A percentile compares a stretch with the other conserved stretches of the same genome.
phyloP scores from a whole-genome alignment of 2,797 vertebrate species.

The Pipistrellus pygmaeus region DNA sequence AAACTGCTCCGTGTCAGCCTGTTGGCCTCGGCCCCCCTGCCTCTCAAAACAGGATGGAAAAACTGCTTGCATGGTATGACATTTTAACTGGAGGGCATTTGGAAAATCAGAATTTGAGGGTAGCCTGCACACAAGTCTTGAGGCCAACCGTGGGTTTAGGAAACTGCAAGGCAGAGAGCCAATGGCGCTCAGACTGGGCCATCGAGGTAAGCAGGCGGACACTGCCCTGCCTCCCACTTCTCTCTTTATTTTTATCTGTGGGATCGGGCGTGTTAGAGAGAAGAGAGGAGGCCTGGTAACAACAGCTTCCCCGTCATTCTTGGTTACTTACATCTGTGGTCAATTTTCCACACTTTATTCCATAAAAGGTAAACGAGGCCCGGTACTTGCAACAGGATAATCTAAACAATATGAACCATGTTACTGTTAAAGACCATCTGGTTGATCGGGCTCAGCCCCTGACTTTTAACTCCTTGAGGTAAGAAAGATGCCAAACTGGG shows the following conservation, averaged over 20 bases:
- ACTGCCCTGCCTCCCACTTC: slow-evolving; percentile 84
- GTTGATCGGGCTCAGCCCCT: slow-evolving; percentile 86
- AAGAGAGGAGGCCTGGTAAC: slow-evolving; percentile 86
- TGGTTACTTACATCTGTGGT: slow-evolving; percentile 90
- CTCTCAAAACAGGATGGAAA: slow-evolving; percentile 80
- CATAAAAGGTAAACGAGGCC: slow-evolving; percentile 93
- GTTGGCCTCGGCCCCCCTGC: slow-evolving; percentile 71
- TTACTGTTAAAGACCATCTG: slow-evolving; percentile 91
- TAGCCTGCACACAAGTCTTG: neutral
- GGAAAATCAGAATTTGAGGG: neutral
- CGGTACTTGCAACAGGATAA: slow-evolving; percentile 90
- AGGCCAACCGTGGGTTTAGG: neutral
- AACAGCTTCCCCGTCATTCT: slow-evolving; percentile 88
- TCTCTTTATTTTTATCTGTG: slow-evolving; percentile 89
- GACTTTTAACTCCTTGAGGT: slow-evolving; percentile 91
- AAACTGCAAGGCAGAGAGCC: neutral
- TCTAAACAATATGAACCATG: slow-evolving; percentile 92
- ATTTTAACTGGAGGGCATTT: slow-evolving; percentile 82
- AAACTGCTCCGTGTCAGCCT: slow-evolving; percentile 69
- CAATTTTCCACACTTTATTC: slow-evolving; percentile 92
- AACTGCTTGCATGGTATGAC: slow-evolving; percentile 69
- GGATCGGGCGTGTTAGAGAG: slow-evolving; percentile 86
- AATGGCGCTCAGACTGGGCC: neutral
- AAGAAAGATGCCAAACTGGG: slow-evolving; percentile 75
- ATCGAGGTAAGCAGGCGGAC: slow-evolving; percentile 79